These are phyloP conservation scores for Nothobranchius furzeri DNA, from an alignment of 2,113 vertebrate genomes.

Conservation along the genomic window DNA sequence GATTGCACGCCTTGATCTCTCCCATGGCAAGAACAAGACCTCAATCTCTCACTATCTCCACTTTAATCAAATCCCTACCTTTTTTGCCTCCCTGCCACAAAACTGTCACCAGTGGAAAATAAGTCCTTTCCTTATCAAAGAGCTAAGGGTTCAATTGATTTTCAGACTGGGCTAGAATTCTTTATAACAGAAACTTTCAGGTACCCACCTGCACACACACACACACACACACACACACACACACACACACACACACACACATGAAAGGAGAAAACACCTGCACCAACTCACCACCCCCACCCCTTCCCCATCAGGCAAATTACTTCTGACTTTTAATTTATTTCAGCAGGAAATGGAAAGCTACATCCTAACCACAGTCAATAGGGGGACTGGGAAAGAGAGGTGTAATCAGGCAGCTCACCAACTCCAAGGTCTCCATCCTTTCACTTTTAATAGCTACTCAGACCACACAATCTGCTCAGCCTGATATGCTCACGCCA, in stretches of 20 bases:
- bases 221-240: too few relatives aligned
- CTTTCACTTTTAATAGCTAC: slow-evolving; percentile 96
- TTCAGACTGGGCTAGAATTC: slow-evolving; percentile 83
- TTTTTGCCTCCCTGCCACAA: slow-evolving; percentile 87
- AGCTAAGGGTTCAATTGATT: slow-evolving; percentile 93
- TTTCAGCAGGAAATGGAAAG: slow-evolving; percentile 99
- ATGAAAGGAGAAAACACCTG: slow-evolving; percentile 80
- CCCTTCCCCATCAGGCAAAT: slow-evolving; percentile 92
- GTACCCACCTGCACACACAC: slow-evolving; percentile 19
- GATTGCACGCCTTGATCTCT: slow-evolving; percentile 95
- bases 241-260: not conserved
- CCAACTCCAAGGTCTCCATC: slow-evolving; percentile 84
- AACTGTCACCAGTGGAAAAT: slow-evolving; percentile 96
- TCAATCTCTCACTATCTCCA: slow-evolving; percentile 97
- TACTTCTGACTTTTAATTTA: slow-evolving; percentile 99
- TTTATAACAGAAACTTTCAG: slow-evolving; percentile 79
- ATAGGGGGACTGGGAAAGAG: slow-evolving; percentile 86
- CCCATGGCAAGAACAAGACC: slow-evolving; percentile 95
- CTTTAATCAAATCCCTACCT: slow-evolving; percentile 95
- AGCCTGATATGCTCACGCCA: slow-evolving; percentile 84
- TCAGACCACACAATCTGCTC: slow-evolving; percentile 91
- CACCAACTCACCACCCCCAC: slow-evolving; percentile 57
- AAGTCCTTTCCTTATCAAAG: slow-evolving; percentile 84
- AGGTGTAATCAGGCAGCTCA: slow-evolving; percentile 92
- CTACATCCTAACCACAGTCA: slow-evolving; percentile 96